Evolutionary conservation across 1,140 invertebrate genomes (phyloP).

Genomic region (Onthophagus taurus): DNA sequence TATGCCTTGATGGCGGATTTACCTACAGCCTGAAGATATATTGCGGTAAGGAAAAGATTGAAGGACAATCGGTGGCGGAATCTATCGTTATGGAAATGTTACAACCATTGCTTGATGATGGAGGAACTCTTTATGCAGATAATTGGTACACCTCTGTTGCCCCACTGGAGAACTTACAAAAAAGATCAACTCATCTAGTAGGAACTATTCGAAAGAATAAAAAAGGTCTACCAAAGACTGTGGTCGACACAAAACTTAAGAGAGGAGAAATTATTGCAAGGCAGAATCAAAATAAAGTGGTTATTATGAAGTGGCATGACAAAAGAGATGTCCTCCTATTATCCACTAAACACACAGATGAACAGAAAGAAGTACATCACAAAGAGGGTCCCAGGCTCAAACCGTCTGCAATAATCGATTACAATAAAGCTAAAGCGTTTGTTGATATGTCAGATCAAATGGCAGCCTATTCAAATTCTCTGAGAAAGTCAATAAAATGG

Average conservation of each 20-base stretch:
- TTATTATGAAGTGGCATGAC: constrained; percentile 37
- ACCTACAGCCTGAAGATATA: not conserved
- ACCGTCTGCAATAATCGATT: constrained; percentile 33
- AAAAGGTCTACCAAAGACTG: constrained; percentile 31
- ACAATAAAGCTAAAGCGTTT: constrained; percentile 34
- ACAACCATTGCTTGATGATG: constrained; percentile 4
- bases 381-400: constrained; percentile 28
- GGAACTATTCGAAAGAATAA: constrained; percentile 36
- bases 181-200: constrained; percentile 37
- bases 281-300: too few relatives aligned
- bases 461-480: constrained; percentile 14
- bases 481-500: constrained; percentile 20
- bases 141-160: constrained; percentile 36
- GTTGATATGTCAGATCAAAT: constrained; percentile 21
- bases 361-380: constrained; percentile 23
- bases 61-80: not conserved
- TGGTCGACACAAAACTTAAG: constrained; percentile 31
- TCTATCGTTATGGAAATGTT: not conserved
- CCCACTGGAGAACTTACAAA: constrained; percentile 34
- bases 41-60: not conserved
- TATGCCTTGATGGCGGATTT: too few relatives aligned
- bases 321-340: constrained; percentile 35
- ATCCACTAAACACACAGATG: constrained; percentile 32
- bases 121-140: constrained; percentile 22
- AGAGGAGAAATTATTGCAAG: too few relatives aligned